Evolutionary conservation across 2,797 vertebrate species (phyloP).

Genomic region (Pseudochirops cupreus): DNA sequence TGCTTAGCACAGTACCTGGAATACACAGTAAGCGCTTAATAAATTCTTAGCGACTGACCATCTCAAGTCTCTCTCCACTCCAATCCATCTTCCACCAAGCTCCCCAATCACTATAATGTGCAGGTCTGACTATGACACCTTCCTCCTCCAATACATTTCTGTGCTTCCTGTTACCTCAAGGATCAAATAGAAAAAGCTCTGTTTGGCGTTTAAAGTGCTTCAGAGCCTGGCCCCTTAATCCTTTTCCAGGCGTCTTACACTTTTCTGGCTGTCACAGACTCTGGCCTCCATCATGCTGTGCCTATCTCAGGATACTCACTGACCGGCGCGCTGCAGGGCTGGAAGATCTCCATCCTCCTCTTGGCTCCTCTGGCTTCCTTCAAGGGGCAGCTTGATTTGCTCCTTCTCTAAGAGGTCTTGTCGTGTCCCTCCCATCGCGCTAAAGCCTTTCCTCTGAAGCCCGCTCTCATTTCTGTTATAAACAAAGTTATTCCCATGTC

Average conservation of each 20-base stretch:
- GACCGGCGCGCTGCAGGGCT: no score
- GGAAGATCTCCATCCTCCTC: no score
- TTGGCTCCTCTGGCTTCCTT: not conserved
- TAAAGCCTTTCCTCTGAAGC: not conserved
- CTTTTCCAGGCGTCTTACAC: not conserved
- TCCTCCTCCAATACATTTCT: no score
- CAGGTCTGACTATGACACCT: no score
- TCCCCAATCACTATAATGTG: no score
- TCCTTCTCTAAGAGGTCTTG: not conserved
- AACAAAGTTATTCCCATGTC: not conserved
- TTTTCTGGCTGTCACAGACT: not conserved
- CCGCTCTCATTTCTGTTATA: not conserved
- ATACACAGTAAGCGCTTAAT: no score
- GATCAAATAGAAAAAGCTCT: no score
- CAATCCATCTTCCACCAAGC: not conserved
- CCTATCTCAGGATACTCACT: not conserved
- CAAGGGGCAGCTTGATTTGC: not conserved
- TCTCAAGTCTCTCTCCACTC: not conserved
- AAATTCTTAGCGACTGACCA: no score
- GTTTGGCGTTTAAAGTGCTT: no score
- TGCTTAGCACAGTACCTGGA: not conserved
- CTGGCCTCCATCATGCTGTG: not conserved
- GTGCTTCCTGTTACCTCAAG: not conserved
- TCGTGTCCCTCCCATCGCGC: no score
- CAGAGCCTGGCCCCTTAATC: not conserved